These are phyloP conservation scores for Aphelinus atriplicis DNA, from an alignment of 1,140 invertebrate genomes.

Conservation along the genomic window DNA sequence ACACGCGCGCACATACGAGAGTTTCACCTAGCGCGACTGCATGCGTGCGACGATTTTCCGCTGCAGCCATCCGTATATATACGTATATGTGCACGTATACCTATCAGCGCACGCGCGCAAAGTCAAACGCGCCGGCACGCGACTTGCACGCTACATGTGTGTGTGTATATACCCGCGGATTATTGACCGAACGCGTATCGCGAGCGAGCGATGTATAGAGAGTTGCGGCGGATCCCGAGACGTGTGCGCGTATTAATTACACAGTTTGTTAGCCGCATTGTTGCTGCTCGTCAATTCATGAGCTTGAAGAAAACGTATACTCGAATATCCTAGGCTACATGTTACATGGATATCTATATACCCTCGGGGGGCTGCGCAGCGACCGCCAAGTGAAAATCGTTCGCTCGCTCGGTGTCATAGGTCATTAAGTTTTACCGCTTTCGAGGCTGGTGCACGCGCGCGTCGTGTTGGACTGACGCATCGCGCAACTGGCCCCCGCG, in stretches of 20 bases:
- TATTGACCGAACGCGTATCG: no score
- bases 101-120: no score
- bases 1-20: no score
- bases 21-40: background rate
- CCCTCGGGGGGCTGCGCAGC: background rate
- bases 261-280: slow-evolving; percentile 20
- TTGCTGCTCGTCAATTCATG: slow-evolving; percentile 1
- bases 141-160: no score
- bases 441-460: background rate
- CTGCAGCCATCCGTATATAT: slow-evolving; percentile 6
- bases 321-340: no score
- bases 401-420: background rate
- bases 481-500: no score
- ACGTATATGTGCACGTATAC: no score
- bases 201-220: no score
- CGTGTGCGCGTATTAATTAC: slow-evolving; percentile 4
- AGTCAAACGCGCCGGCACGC: no score
- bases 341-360: background rate
- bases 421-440: slow-evolving; percentile 15
- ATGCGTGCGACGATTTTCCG: slow-evolving; percentile 18
- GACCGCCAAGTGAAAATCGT: background rate
- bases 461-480: no score
- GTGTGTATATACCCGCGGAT: no score
- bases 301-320: background rate
- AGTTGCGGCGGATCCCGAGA: no score